Base-by-base conservation (phyloP, 64 coral and sea anemone genomes). In the Hydrozoanthus tunicans region DNA sequence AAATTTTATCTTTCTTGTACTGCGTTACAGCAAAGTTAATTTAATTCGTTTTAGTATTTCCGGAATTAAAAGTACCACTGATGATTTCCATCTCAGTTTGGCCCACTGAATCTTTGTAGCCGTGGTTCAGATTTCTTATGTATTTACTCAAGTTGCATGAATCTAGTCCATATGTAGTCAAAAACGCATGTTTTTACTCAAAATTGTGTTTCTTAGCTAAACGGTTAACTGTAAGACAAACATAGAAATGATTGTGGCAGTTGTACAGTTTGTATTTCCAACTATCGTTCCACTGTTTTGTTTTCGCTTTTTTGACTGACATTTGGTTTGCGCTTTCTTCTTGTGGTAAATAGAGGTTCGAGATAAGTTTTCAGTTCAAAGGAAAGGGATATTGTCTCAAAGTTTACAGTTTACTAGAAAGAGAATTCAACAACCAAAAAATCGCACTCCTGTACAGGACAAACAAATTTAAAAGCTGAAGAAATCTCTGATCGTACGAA, bases 151-250 rank as follows among this genome's bases (percentile, higher is more conserved):
- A 73, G 84, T 43, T 88, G 2, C 32, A 43, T 43, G 32, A 12
- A 73, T 3, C 74, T 26, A 58, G 14, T 60, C 68, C 56, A 88
- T 15, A 56, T 12, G 12, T 74, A 88, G 84, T 74, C 84, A 88
- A 73, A 88, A 88, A 88, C 59, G 23, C 9, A n/a, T 32, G 7
- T 14, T 83, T 4, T 63, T 53, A 53, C 17, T 83, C 27, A 52
- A 58, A 13, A 12, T 57, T 9, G 26, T 83, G 54, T 3, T 67
- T n/a, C 24, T 13, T 82, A 27, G 53, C 17, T 74, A 88, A 88
- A 86, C 4, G 12, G 10, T 88, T 59, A 73, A 74, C 13, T 60
- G 61, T 74, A 24, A 26, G 58, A 12, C 23, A 10, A 72, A 32
- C 73, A 73, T 17, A 66, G 8, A 53, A 20, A 58, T 27, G 43